Conservation (phyloP, 2,113 vertebrate genomes). For the Gulo gulo region DNA sequence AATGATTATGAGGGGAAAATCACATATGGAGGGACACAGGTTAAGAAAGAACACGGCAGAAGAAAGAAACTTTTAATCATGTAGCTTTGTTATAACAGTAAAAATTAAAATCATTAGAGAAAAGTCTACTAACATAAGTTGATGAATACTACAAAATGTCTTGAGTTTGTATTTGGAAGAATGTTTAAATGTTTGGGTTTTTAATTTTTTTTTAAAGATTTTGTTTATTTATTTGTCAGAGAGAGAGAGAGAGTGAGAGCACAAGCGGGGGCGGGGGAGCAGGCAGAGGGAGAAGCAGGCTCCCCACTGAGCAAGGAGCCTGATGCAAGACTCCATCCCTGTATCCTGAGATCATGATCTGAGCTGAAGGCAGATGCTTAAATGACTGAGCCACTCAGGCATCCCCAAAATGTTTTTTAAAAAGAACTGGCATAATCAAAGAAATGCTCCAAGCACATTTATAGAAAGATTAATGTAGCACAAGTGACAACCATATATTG, state of each 20-base stretch:
- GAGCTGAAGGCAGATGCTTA: not conserved
- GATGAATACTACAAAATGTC: not conserved
- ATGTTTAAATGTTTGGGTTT: not conserved
- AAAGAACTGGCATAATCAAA: not conserved
- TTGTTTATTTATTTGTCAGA: not conserved
- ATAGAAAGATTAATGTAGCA: not conserved
- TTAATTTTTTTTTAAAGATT: not conserved
- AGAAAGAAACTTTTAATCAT: not conserved
- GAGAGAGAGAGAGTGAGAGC: not conserved
- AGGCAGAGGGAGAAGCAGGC: not conserved
- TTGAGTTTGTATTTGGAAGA: not conserved
- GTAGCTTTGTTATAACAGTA: not conserved
- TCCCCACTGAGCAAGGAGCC: not conserved
- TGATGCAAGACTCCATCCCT: not conserved
- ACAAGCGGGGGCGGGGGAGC: not conserved
- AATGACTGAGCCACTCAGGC: not conserved
- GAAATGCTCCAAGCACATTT: not conserved
- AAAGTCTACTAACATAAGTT: not conserved
- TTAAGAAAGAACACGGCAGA: not conserved
- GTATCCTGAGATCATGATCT: not conserved
- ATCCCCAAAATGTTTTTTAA: not conserved
- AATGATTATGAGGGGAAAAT: not conserved
- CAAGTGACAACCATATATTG: not conserved
- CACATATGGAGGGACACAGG: not conserved
- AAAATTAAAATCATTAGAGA: not conserved